Evolutionary conservation across 2,888 invertebrate species (phyloP).

Genomic region (Heteropelma amictum): DNA sequence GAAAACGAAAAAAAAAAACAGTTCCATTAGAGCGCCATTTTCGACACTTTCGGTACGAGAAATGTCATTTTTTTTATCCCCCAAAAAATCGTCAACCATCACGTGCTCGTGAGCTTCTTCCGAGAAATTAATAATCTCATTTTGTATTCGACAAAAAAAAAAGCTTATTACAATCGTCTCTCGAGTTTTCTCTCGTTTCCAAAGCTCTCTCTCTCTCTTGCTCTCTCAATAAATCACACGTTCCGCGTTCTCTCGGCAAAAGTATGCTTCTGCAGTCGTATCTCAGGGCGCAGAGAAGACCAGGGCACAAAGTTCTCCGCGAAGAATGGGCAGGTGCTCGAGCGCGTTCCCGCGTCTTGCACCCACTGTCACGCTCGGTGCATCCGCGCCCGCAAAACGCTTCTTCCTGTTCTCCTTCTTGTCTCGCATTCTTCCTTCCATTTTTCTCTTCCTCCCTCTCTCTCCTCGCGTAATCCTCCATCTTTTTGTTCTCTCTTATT

Average conservation of each 20-base stretch:
- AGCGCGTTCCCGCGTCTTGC: slow-evolving; percentile 56
- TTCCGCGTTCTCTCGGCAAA: no score
- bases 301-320: slow-evolving; percentile 58
- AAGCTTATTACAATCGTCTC: no score
- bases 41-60: no score
- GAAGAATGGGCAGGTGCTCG: slow-evolving; percentile 76
- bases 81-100: no score
- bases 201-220: slow-evolving; percentile 17
- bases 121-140: no score
- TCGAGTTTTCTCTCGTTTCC: neutral
- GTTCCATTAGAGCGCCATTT: no score
- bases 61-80: no score
- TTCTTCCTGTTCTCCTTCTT: slow-evolving; percentile 62
- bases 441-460: slow-evolving; percentile 1
- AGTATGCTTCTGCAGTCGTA: slow-evolving; percentile 19
- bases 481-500: slow-evolving; percentile 35
- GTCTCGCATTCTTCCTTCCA: slow-evolving; percentile 49
- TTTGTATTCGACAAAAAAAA: no score
- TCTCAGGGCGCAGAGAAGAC: slow-evolving; percentile 37
- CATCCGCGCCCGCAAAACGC: slow-evolving; percentile 72
- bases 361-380: slow-evolving; percentile 77
- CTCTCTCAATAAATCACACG: slow-evolving; percentile 53
- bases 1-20: no score
- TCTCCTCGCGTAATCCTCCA: slow-evolving; percentile 34
- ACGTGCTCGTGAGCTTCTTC: no score